Percentiles rank a stretch among this genome's conserved stretches.
Evolutionary conservation across 53 echinoderm and acorn worm species (phyloP).

Genomic region (Echinarachnius parma): DNA sequence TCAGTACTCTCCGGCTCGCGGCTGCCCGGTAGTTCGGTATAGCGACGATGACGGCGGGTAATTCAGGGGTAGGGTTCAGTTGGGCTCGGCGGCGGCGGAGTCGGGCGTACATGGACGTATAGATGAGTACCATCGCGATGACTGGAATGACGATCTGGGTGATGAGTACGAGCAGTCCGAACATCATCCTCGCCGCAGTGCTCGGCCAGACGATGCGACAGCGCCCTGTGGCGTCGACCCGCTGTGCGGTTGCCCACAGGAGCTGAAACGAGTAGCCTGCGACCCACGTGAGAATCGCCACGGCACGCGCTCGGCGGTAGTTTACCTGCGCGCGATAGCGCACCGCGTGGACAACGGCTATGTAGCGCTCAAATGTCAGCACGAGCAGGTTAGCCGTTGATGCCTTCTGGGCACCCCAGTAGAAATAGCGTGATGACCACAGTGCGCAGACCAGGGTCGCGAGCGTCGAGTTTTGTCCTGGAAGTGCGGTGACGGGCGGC

Average conservation of each 20-base stretch:
- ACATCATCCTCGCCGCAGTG: conserved; percentile 25
- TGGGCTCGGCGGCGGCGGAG: no score
- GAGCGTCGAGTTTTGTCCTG: not conserved
- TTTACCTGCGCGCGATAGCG: conserved; percentile 22
- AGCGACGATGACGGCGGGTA: no score
- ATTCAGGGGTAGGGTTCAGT: no score
- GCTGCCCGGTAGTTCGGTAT: no score
- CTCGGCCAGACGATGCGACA: conserved; percentile 59
- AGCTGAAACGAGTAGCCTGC: conserved; percentile 34
- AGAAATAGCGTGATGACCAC: conserved; percentile 52
- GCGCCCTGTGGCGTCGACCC: conserved; percentile 8
- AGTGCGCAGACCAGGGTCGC: conserved; percentile 27
- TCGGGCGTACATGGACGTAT: conserved; percentile 54
- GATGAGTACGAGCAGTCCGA: conserved; percentile 46
- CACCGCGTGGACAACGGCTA: conserved; percentile 41
- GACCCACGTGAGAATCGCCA: conserved; percentile 33
- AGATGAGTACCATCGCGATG: conserved; percentile 46
- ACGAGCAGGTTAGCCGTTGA: conserved; percentile 48
- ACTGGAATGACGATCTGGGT: conserved; percentile 63
- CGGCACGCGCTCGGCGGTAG: not conserved
- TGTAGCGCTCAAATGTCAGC: conserved; percentile 45
- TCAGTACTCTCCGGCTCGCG: no score
- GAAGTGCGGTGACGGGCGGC: conserved; percentile 5
- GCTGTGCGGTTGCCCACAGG: conserved; percentile 39
- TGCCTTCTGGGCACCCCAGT: conserved; percentile 36